Base-by-base conservation (phyloP, 30 jellyfish, hydroid and myxozoan genomes). In the Turritopsis rubra region DNA sequence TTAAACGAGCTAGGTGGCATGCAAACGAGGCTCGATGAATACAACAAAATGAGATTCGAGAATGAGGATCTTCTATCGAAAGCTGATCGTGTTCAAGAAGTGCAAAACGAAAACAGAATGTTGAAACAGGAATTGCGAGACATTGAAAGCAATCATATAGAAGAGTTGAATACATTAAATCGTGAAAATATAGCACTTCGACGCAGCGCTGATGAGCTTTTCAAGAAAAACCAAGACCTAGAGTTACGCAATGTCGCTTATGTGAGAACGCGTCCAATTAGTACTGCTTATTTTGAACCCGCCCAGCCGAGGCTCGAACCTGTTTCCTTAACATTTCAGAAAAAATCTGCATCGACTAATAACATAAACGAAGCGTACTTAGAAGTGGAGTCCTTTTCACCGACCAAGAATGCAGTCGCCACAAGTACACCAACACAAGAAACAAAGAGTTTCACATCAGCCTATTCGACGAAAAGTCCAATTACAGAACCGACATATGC, bases 401-500 rank as follows among this genome's bases (percentile, higher is more conserved):
- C 87, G 1, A 80, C 66, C 17, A 65, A 80, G n/a, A 54, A 80
- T 53, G 87, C 31, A 9, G 77, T 68, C 30, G 77, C 87, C 28
- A 80, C 87, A 0, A 80, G 87, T 28, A 80, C 87, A 0, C 87
- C 87, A 0, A 80, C 87, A 0, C 87, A 54, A n/a, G 87, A 65
- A 20, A 80, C 52, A 1, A 22, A 26, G 23, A 18, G 82, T 23
- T 23, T 29, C 0, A 24, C 65, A 13, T n/a, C 28, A 74, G 13
- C 82, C 18, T 23, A 13, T 74, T 19, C 41, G 26, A 74, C 65
- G 16, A 26, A 4, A 27, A 13, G 26, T n/a, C 54, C 82, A n/a
- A n/a, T 71, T 29, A 21, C 65, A 8, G 65, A 23, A n/a, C 65
- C 16, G 13, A 24, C 27, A 74, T 23, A 20, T 16, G 16, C 53